Percentiles rank a stretch among this genome's conserved stretches.
phyloP scores from a whole-genome alignment of 2,888 invertebrate genomes.

The Scaptomyza caliginosa region DNA sequence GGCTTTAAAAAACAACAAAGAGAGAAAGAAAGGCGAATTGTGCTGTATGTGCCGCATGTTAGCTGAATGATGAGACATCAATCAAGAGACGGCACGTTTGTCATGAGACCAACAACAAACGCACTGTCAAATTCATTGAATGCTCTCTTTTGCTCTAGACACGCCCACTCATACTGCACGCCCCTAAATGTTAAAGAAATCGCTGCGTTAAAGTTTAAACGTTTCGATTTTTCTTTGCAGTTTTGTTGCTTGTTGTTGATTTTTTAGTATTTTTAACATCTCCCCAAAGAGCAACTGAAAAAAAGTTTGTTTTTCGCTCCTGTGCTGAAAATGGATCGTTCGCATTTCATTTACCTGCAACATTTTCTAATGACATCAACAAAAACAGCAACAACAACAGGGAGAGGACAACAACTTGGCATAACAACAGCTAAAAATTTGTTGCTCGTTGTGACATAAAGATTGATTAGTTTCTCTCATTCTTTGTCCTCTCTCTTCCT shows the following conservation, averaged over 20 bases:
- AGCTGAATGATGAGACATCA: constrained; percentile 75
- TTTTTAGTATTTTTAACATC: constrained; percentile 13
- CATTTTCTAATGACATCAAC: constrained; percentile 77
- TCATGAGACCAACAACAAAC: constrained; percentile 64
- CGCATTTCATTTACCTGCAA: constrained; percentile 74
- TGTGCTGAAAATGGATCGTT: constrained; percentile 62
- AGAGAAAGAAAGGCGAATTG: constrained; percentile 22
- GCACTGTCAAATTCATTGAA: constrained; percentile 71
- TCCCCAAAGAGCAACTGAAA: constrained; percentile 39
- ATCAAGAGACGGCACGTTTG: constrained; percentile 69
- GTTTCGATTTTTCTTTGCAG: constrained; percentile 56
- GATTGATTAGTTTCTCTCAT: constrained; percentile 70
- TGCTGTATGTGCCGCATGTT: constrained; percentile 32
- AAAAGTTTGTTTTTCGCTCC: constrained; percentile 44
- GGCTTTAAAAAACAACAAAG: constrained; percentile 54
- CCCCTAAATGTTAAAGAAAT: constrained; percentile 47
- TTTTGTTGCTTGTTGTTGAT: background rate
- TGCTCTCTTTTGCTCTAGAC: constrained; percentile 23
- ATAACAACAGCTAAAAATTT: constrained; percentile 59
- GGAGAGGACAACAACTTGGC: constrained; percentile 33
- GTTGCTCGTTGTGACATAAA: constrained; percentile 72
- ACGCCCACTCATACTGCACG: constrained; percentile 35
- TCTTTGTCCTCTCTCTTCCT: background rate
- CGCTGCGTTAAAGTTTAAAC: constrained; percentile 64
- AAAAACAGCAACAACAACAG: constrained; percentile 33